Base-by-base conservation (phyloP, 2,888 invertebrate species). In the Drosophila bunnanda region DNA sequence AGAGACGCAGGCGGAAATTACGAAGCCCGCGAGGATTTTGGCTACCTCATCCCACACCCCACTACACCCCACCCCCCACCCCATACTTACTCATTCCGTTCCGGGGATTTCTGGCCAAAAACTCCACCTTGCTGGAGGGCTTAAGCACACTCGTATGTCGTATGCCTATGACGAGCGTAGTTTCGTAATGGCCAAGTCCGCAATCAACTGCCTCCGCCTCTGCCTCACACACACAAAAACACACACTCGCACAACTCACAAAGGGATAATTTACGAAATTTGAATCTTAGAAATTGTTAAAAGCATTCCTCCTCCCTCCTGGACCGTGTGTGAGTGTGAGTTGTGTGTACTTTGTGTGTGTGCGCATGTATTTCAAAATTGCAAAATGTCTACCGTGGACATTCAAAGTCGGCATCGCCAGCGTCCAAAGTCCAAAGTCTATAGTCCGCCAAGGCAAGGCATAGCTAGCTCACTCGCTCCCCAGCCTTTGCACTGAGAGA, bases 231-330 rank as follows among this genome's bases (percentile, higher is more conserved):
- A 34, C 46, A 43, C 38, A n/a, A n/a, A n/a, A n/a, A 30, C 32
- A 48, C 53, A 54, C 54, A 48, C 55, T 43, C 57, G 30, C 59
- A 56, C 57, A 88, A 71, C 79, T 77, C 88, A 79, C 89, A 88
- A 86, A 86, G 89, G 86, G 89, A 89, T 86, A 89, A 86, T 89
- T 86, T 86, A 85, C 90, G 89, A 86, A 86, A 86, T 86, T 86
- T 86, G 90, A 89, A 86, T 86, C 86, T 86, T 89, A 83, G 90
- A 89, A 86, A 86, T 83, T 86, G 86, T 86, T 88, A 86, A 88
- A 88, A 89, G 89, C 89, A 88, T 84, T 87, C 81, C 70, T 58
- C 80, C 80, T 20, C 17, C 30, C 36, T 17, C 43, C 17, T 13
- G 28, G 50, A 55, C 53, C 22, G 48, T 34, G 55, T 41, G 44